Percentiles rank a stretch among this genome's conserved stretches.
These are phyloP conservation scores for Zalophus californianus DNA, from an alignment of 2,797 vertebrate genomes.

Conservation along the genomic window DNA sequence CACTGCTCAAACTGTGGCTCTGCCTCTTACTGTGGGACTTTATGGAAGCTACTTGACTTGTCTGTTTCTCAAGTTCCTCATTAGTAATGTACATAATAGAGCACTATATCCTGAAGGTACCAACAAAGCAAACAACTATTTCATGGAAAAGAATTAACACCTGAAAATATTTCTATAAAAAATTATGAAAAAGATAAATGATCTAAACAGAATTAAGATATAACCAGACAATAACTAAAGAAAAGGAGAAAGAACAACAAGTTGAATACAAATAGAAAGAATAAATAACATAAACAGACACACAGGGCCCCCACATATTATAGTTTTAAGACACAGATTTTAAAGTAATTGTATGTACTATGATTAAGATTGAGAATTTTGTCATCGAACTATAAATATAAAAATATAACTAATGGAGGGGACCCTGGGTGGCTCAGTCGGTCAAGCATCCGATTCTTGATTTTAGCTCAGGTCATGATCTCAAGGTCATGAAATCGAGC, in stretches of 20 bases:
- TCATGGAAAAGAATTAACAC: constrained; percentile 10
- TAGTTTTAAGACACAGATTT: background rate
- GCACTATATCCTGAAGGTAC: background rate
- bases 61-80: constrained; percentile 6
- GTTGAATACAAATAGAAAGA: background rate
- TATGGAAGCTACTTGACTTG: background rate
- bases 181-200: background rate
- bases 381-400: background rate
- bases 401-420: background rate
- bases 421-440: background rate
- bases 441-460: background rate
- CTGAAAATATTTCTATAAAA: background rate
- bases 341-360: background rate
- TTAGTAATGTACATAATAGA: background rate
- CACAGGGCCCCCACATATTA: background rate
- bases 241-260: background rate
- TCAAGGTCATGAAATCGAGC: background rate
- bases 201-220: background rate
- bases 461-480: background rate
- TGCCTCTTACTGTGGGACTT: background rate
- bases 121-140: background rate
- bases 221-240: background rate
- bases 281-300: background rate
- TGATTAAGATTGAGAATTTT: constrained; percentile 8
- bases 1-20: background rate